A percentile compares a stretch with the other conserved stretches of the same genome.
phyloP scores from a whole-genome alignment of 2,888 invertebrate species.

The Norana najaformis region DNA sequence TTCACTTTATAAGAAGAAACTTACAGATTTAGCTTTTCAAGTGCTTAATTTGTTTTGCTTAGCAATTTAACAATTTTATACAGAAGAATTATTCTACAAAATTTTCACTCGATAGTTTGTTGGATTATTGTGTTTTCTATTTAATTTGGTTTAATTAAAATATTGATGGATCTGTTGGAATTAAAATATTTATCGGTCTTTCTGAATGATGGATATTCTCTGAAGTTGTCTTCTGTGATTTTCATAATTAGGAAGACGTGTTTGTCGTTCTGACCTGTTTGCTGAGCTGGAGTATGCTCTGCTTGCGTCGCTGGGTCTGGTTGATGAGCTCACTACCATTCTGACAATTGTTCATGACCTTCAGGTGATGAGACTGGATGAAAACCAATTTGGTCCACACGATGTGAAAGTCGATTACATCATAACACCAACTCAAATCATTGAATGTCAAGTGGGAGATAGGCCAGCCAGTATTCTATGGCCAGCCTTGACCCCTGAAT shows the following conservation, averaged over 20 bases:
- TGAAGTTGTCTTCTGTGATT: neutral
- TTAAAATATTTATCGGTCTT: neutral
- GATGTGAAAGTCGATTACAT: constrained; percentile 85
- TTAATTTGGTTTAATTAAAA: neutral
- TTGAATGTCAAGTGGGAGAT: constrained; percentile 67
- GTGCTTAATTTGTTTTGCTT: neutral
- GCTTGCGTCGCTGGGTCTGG: constrained; percentile 77
- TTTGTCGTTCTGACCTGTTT: constrained; percentile 85
- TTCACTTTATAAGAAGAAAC: neutral
- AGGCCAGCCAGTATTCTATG: constrained; percentile 77
- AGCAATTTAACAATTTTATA: constrained; percentile 14
- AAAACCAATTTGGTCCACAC: constrained; percentile 75
- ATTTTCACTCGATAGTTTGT: too few species aligned
- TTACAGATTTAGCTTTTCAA: neutral
- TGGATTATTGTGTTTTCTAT: too few species aligned
- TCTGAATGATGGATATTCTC: neutral
- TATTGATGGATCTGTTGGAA: neutral
- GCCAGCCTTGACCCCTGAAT: constrained; percentile 73
- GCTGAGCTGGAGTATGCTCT: constrained; percentile 83
- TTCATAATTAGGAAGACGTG: constrained; percentile 71
- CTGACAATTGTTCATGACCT: constrained; percentile 82
- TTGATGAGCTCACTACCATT: constrained; percentile 75
- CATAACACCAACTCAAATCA: constrained; percentile 76
- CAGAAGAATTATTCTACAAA: too few species aligned
- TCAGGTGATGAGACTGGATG: constrained; percentile 72